Percentiles rank a stretch among this genome's conserved stretches.
These are phyloP conservation scores for Arbacia lixula DNA, from an alignment of 53 echinoderm and acorn worm genomes.

Conservation along the genomic window DNA sequence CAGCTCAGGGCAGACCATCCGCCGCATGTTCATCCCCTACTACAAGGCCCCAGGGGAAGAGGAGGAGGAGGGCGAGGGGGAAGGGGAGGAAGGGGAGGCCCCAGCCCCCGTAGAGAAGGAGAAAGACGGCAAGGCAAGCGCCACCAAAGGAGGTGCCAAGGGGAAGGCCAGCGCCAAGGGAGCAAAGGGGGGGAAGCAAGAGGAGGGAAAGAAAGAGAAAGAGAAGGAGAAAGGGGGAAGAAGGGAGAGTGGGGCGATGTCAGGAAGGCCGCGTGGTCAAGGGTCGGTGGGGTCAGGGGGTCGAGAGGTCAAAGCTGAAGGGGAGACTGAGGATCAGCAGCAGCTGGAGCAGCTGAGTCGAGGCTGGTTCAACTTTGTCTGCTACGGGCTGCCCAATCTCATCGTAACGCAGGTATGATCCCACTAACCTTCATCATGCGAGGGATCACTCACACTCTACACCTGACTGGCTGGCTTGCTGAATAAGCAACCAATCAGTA, in stretches of 20 bases:
- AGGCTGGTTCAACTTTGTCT: constrained; percentile 96
- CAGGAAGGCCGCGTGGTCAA: constrained; percentile 32
- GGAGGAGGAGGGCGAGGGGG: constrained; percentile 77
- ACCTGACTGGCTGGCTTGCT: too few relatives aligned
- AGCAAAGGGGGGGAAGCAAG: constrained; percentile 58
- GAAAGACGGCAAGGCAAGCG: constrained; percentile 60
- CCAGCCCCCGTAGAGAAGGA: constrained; percentile 42
- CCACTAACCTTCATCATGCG: too few relatives aligned
- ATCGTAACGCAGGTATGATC: constrained; percentile 81
- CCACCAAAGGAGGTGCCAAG: constrained; percentile 19
- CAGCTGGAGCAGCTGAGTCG: constrained; percentile 66
- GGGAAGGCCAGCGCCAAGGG: constrained; percentile 41
- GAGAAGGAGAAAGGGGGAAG: constrained; percentile 52
- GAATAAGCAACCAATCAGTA: too few relatives aligned
- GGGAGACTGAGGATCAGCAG: background rate
- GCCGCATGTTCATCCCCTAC: constrained; percentile 89
- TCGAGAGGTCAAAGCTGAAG: constrained; percentile 20
- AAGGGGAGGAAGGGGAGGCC: constrained; percentile 56
- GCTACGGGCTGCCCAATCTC: constrained; percentile 94
- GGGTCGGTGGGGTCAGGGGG: constrained; percentile 22
- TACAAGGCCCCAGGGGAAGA: constrained; percentile 87
- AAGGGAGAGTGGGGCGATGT: constrained; percentile 36
- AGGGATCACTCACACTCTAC: too few relatives aligned
- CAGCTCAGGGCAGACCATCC: constrained; percentile 87
- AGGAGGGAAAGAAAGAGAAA: constrained; percentile 50